Percentiles rank a stretch among this genome's conserved stretches.
Conservation (phyloP, 2,888 invertebrate species). For the Meiosimyza decipiens region DNA sequence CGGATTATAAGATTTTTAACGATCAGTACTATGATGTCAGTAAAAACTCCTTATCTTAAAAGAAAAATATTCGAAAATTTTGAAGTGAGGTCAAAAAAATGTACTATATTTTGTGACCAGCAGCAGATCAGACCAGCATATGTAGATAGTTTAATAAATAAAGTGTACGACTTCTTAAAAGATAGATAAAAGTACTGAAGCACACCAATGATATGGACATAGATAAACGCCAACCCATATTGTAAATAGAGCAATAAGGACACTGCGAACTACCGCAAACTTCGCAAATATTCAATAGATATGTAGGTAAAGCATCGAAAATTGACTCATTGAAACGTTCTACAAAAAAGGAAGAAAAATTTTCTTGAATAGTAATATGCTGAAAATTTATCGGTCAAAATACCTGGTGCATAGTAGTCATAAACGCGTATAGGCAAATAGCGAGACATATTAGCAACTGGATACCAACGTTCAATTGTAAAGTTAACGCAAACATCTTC, state of each 20-base stretch:
- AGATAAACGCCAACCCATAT: constrained; percentile 66
- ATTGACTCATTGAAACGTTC: constrained; percentile 93
- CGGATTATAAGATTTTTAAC: too few species aligned
- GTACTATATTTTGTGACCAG: background rate
- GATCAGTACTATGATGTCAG: too few species aligned
- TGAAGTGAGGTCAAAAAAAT: background rate
- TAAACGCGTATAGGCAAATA: constrained; percentile 90
- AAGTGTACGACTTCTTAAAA: constrained; percentile 60
- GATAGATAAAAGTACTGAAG: constrained; percentile 60
- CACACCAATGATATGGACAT: constrained; percentile 58
- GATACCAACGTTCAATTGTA: constrained; percentile 93
- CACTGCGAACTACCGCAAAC: constrained; percentile 95
- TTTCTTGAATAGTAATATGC: too few species aligned
- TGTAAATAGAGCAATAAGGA: constrained; percentile 90
- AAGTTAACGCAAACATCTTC: constrained; percentile 91
- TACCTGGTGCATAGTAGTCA: constrained; percentile 96
- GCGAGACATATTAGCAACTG: constrained; percentile 95
- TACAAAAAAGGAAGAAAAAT: constrained; percentile 59
- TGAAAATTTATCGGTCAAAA: constrained; percentile 46
- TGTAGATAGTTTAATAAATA: constrained; percentile 54
- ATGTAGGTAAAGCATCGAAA: constrained; percentile 87
- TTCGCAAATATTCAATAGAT: constrained; percentile 90
- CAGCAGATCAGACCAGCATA: constrained; percentile 49
- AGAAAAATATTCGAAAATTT: constrained; percentile 27
- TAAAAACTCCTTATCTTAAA: too few species aligned